phyloP scores from a whole-genome alignment of 1,140 invertebrate species.

The Anthonomus grandis region DNA sequence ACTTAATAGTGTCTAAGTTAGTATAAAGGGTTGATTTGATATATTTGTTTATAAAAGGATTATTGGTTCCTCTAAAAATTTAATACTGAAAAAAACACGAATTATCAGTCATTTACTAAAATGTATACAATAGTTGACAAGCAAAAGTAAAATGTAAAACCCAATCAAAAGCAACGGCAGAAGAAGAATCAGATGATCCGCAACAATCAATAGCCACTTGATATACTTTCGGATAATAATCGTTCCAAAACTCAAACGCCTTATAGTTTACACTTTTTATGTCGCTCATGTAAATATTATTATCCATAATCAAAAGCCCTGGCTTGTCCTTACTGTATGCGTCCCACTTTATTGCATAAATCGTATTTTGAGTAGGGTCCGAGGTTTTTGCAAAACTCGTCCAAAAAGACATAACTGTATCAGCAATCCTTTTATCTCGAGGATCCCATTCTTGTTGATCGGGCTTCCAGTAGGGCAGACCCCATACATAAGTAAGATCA shows the following conservation, averaged over 20 bases:
- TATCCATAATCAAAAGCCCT: slow-evolving; percentile 67
- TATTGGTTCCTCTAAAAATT: no score
- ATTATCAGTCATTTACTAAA: background rate
- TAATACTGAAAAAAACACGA: background rate
- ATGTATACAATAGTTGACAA: background rate
- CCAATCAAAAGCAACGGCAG: background rate
- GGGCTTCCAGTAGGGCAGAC: slow-evolving; percentile 64
- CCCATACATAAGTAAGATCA: slow-evolving; percentile 75
- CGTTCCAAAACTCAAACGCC: slow-evolving; percentile 75
- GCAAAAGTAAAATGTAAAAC: background rate
- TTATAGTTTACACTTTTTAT: slow-evolving; percentile 64
- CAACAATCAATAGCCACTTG: slow-evolving; percentile 67
- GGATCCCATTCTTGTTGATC: slow-evolving; percentile 60
- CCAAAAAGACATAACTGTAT: slow-evolving; percentile 73
- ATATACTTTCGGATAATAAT: slow-evolving; percentile 71
- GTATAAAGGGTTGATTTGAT: no score
- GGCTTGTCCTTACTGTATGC: slow-evolving; percentile 58
- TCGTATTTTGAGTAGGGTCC: slow-evolving; percentile 63
- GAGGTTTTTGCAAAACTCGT: slow-evolving; percentile 68
- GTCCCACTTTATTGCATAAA: slow-evolving; percentile 68
- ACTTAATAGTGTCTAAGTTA: no score
- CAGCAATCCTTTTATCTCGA: slow-evolving; percentile 70
- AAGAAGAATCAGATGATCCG: slow-evolving; percentile 51
- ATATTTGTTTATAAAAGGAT: no score
- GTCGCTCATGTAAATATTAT: slow-evolving; percentile 69